A percentile compares a stretch with the other conserved stretches of the same genome.
Conservation (phyloP, 2,797 vertebrate genomes). For the Cottoperca gobio region DNA sequence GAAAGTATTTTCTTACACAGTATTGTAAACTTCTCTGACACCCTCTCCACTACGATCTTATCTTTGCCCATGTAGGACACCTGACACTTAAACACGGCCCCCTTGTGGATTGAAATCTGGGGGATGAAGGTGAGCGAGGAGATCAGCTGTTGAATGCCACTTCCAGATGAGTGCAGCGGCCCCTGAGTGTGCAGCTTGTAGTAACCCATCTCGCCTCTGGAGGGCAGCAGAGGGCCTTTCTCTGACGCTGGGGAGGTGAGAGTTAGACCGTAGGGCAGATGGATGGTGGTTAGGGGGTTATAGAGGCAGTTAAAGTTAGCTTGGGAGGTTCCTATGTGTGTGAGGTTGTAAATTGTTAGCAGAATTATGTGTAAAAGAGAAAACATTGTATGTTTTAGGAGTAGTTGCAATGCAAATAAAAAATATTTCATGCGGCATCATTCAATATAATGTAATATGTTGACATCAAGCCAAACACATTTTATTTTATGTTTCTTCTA, state of each 20-base stretch:
- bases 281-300: constrained; percentile 79
- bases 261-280: constrained; percentile 76
- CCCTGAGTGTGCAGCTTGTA: constrained; percentile 84
- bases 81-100: constrained; percentile 85
- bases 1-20: constrained; percentile 74
- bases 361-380: constrained; percentile 55
- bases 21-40: constrained; percentile 84
- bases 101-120: constrained; percentile 83
- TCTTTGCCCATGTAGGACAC: constrained; percentile 86
- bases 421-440: neutral
- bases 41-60: constrained; percentile 83
- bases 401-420: neutral
- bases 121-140: constrained; percentile 86
- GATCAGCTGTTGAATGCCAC: constrained; percentile 78
- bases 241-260: constrained; percentile 79
- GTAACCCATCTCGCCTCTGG: constrained; percentile 74
- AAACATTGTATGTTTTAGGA: constrained; percentile 33
- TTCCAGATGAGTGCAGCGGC: constrained; percentile 68
- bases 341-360: constrained; percentile 59
- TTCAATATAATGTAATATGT: neutral
- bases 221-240: constrained; percentile 79
- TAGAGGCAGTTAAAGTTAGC: constrained; percentile 81
- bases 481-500: neutral
- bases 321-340: constrained; percentile 63
- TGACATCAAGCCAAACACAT: neutral